phyloP scores from a whole-genome alignment of 2,888 invertebrate species.

The Agonopterix alstromeriana region DNA sequence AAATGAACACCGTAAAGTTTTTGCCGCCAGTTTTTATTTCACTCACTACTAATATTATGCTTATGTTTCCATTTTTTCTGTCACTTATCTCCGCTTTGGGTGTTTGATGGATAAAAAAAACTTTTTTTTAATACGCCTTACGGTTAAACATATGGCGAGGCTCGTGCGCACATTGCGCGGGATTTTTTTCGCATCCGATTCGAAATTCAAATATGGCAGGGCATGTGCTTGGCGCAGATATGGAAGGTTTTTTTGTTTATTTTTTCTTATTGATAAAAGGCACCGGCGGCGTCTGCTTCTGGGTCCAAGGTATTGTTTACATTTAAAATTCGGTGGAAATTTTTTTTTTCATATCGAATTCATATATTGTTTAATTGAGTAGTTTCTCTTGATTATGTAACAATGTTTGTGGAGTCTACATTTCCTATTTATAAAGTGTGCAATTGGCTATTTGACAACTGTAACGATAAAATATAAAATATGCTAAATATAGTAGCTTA shows the following conservation, averaged over 20 bases:
- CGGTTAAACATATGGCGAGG: slow-evolving; percentile 52
- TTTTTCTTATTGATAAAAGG: slow-evolving; percentile 36
- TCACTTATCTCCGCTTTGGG: slow-evolving; percentile 53
- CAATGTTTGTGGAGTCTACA: too few species aligned
- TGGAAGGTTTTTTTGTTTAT: slow-evolving; percentile 33
- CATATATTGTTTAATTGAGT: too few species aligned
- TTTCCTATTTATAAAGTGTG: too few species aligned
- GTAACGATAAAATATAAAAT: too few species aligned
- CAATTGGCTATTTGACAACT: too few species aligned
- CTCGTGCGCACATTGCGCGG: slow-evolving; percentile 73
- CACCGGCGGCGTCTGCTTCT: slow-evolving; percentile 21
- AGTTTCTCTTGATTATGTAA: too few species aligned
- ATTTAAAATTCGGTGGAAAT: not conserved
- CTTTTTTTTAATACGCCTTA: slow-evolving; percentile 39
- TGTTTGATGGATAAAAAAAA: slow-evolving; percentile 64
- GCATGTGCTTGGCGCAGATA: slow-evolving; percentile 56
- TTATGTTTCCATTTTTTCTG: slow-evolving; percentile 65
- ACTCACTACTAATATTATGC: slow-evolving; percentile 69
- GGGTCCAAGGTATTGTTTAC: not conserved
- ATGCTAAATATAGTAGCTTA: too few species aligned
- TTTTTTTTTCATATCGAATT: too few species aligned
- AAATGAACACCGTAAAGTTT: slow-evolving; percentile 43
- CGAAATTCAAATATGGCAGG: slow-evolving; percentile 62
- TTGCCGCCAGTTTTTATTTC: slow-evolving; percentile 55
- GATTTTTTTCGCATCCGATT: slow-evolving; percentile 74